Evolutionary conservation across 2,888 invertebrate species (phyloP).

Genomic region (Deilephila elpenor): DNA sequence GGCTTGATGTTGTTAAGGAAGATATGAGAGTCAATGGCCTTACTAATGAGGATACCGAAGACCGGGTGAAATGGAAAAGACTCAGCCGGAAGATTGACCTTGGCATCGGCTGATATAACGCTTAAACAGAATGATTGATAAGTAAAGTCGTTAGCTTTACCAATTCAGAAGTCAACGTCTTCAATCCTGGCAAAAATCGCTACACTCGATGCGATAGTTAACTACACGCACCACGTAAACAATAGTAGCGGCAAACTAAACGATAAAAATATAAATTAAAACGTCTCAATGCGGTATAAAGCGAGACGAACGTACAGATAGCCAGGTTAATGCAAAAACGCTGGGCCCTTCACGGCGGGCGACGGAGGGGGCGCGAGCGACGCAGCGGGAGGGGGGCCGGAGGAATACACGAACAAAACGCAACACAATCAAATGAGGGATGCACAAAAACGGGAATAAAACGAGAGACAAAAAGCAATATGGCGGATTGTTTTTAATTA

Average conservation of each 20-base stretch:
- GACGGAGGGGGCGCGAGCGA: not conserved
- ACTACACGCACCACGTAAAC: not conserved
- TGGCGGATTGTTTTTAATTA: constrained; percentile 85
- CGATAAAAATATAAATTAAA: constrained; percentile 80
- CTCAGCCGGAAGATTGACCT: too few relatives aligned
- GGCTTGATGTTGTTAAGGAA: too few relatives aligned
- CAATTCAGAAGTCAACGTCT: not conserved
- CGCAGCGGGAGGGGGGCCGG: constrained; percentile 46
- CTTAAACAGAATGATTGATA: not conserved
- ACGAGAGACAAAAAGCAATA: constrained; percentile 79
- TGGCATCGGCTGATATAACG: too few relatives aligned
- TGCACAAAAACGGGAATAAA: constrained; percentile 81
- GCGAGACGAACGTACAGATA: constrained; percentile 67
- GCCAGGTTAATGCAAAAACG: constrained; percentile 68
- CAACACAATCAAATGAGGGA: constrained; percentile 83
- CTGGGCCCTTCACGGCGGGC: constrained; percentile 51
- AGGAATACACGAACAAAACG: constrained; percentile 67
- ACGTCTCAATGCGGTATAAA: constrained; percentile 67
- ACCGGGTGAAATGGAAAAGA: too few relatives aligned
- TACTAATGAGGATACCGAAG: too few relatives aligned
- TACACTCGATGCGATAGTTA: not conserved
- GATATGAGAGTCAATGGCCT: too few relatives aligned
- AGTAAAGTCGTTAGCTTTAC: not conserved
- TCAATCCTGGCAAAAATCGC: not conserved
- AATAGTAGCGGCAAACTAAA: constrained; percentile 29